These are phyloP conservation scores for Caenorhabditis uteleia DNA, from an alignment of 2,888 invertebrate species.

Conservation along the genomic window DNA sequence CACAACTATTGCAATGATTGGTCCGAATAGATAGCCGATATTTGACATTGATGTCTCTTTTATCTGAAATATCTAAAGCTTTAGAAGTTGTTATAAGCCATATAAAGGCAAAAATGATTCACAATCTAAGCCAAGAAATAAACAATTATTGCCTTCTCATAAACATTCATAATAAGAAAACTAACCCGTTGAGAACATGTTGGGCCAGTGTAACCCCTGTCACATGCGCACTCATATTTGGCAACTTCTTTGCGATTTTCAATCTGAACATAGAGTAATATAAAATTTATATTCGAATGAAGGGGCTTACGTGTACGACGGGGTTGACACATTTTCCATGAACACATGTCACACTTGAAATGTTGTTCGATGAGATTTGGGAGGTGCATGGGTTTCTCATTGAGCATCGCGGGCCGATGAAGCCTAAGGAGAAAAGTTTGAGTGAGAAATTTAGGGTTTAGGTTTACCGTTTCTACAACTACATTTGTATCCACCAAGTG, in stretches of 20 bases:
- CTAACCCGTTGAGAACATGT: constrained; percentile 54
- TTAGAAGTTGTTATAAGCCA: neutral
- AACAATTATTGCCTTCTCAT: too few species aligned
- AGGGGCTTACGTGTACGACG: constrained; percentile 33
- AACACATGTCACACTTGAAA: constrained; percentile 44
- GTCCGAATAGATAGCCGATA: constrained; percentile 61
- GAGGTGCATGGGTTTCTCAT: constrained; percentile 60
- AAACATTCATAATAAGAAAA: neutral
- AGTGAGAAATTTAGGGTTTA: constrained; percentile 1
- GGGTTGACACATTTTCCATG: constrained; percentile 55
- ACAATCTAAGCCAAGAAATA: neutral
- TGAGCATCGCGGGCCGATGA: constrained; percentile 51
- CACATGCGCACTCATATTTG: constrained; percentile 62
- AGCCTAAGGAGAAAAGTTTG: constrained; percentile 26
- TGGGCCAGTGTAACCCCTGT: constrained; percentile 60
- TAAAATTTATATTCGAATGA: constrained; percentile 6
- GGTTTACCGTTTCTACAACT: constrained; percentile 47
- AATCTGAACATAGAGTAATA: constrained; percentile 18
- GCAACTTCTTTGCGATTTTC: constrained; percentile 51
- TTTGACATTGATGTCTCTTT: constrained; percentile 44
- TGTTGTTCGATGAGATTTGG: constrained; percentile 54
- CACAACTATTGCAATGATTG: constrained; percentile 52
- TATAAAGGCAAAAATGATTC: neutral
- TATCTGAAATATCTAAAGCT: constrained; percentile 29
- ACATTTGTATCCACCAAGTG: constrained; percentile 61